These are phyloP conservation scores for Drosophila arawakana DNA, from an alignment of 1,140 invertebrate species.

Conservation along the genomic window DNA sequence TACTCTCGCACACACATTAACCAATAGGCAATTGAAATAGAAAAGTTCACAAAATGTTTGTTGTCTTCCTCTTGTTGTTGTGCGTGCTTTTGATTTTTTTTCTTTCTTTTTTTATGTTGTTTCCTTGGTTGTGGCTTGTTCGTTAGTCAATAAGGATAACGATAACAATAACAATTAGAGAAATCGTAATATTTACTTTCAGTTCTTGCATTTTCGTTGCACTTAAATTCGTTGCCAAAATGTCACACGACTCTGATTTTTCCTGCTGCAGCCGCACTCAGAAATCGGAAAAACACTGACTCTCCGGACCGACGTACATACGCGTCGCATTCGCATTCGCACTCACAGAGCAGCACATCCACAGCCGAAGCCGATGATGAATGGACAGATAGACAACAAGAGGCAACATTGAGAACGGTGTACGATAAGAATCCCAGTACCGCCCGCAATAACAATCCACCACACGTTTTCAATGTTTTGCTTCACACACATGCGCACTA, in stretches of 20 bases:
- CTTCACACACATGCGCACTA: constrained; percentile 36
- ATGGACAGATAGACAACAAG: constrained; percentile 49
- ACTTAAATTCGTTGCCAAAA: constrained; percentile 62
- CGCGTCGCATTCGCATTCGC: constrained; percentile 18
- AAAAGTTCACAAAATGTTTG: constrained; percentile 19
- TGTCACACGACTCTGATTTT: constrained; percentile 59
- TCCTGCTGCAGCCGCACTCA: constrained; percentile 71
- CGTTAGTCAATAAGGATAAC: constrained; percentile 13
- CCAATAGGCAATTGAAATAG: constrained; percentile 17
- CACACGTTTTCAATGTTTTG: constrained; percentile 21
- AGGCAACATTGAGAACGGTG: constrained; percentile 40
- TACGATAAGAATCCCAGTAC: constrained; percentile 44
- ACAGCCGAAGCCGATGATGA: constrained; percentile 50
- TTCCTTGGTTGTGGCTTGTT: not conserved
- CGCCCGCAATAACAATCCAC: constrained; percentile 38
- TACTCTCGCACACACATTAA: constrained; percentile 29
- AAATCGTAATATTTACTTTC: constrained; percentile 64
- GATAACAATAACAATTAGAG: constrained; percentile 11
- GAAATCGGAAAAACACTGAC: constrained; percentile 64
- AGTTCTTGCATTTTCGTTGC: constrained; percentile 69
- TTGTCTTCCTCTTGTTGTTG: constrained; percentile 10
- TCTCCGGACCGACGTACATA: constrained; percentile 26
- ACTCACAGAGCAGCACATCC: constrained; percentile 9
- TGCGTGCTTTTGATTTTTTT: too few relatives aligned
- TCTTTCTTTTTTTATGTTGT: not conserved